A percentile compares a stretch with the other conserved stretches of the same genome.
phyloP scores from a whole-genome alignment of 2,113 vertebrate species.

The Ceyx melanurus region DNA sequence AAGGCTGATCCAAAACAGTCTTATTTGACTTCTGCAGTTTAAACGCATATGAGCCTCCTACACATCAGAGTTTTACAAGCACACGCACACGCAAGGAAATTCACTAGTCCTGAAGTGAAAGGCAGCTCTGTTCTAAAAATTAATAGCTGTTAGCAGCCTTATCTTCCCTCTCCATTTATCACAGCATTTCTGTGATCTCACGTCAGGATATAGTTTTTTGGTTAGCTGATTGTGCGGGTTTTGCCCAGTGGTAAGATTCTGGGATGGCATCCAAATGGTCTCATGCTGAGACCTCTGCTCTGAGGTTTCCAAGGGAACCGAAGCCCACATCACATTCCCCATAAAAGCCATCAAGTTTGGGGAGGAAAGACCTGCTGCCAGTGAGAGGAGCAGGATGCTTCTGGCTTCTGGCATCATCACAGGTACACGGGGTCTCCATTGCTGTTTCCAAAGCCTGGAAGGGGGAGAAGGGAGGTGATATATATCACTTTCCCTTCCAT shows the following conservation, averaged over 20 bases:
- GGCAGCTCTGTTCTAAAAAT: not conserved
- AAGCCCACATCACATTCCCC: not conserved
- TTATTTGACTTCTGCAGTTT: not conserved
- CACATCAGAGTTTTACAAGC: not conserved
- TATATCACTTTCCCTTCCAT: not conserved
- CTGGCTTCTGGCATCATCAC: not conserved
- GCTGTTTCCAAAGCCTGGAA: not conserved
- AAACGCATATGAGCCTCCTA: not conserved
- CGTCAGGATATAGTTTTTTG: rapidly evolving
- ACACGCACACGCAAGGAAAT: not conserved
- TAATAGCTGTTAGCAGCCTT: not conserved
- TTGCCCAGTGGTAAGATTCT: not conserved
- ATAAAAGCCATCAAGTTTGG: rapidly evolving
- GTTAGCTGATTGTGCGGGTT: not conserved
- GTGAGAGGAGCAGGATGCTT: not conserved
- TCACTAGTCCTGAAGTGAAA: not conserved
- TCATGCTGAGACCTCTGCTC: not conserved
- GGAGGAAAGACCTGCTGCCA: not conserved
- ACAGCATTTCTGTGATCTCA: not conserved
- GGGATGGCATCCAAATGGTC: not conserved
- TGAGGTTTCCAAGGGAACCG: rapidly evolving
- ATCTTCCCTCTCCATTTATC: not conserved
- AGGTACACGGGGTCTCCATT: not conserved
- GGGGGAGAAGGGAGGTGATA: not conserved
- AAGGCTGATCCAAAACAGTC: not conserved